These are phyloP conservation scores for Tenthredo distinguenda DNA, from an alignment of 2,888 invertebrate species.

Conservation along the genomic window DNA sequence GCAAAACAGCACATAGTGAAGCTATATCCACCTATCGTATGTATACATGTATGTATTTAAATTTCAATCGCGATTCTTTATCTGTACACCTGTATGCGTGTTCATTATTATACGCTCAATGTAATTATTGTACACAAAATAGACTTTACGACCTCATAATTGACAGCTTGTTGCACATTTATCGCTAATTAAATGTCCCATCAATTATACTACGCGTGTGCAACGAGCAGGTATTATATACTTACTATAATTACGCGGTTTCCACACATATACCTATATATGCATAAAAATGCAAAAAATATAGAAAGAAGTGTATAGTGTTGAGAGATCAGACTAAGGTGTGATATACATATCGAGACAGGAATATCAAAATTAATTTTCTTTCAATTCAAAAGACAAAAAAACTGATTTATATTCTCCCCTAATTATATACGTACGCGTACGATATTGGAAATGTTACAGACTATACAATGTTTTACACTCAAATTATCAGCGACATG, in stretches of 20 bases:
- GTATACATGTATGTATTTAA: too few relatives aligned
- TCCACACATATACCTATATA: background rate
- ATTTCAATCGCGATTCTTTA: too few relatives aligned
- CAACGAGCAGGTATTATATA: background rate
- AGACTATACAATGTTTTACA: too few relatives aligned
- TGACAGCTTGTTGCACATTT: constrained; percentile 2
- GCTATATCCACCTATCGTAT: too few relatives aligned
- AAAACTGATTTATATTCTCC: too few relatives aligned
- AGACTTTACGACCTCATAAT: background rate
- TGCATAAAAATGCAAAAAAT: background rate
- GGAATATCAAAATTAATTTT: background rate
- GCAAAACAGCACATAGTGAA: background rate
- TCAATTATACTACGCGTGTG: background rate
- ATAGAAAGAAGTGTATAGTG: background rate
- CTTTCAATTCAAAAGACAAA: too few relatives aligned
- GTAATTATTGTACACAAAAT: background rate
- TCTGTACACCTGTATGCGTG: too few relatives aligned
- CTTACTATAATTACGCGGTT: background rate
- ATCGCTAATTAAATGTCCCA: background rate
- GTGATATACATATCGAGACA: background rate
- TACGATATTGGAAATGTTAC: too few relatives aligned
- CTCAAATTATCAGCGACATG: background rate
- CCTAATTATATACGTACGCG: too few relatives aligned
- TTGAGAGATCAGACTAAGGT: background rate
- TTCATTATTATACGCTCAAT: background rate